Base-by-base conservation (phyloP, 2,888 invertebrate species). In the Torymus tubicola region DNA sequence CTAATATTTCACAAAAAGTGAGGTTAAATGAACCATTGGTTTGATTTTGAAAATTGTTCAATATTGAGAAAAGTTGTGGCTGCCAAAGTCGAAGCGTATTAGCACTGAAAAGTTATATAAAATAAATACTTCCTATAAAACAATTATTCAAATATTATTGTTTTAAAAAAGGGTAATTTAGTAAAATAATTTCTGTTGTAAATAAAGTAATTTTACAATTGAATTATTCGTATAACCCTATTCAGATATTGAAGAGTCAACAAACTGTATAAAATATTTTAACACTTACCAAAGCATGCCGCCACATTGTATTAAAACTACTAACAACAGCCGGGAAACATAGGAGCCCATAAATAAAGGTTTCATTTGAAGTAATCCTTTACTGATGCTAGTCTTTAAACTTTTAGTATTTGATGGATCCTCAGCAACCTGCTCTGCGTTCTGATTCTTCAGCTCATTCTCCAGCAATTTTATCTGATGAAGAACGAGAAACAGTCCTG, bases 11-110 rank as follows among this genome's bases (percentile, higher is more conserved):
- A 68, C 90, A 90, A 64, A 90, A 87, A 0, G 87, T 88, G 2
- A 16, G 42, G 67, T 61, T 67, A 1, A 67, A 24, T 5, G 10
- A 14, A 2, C 60, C 60, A 12, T 24, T 16, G 1, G 85, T 84
- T 10, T 72, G 53, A 4, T 71, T 83, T n/a, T 84, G 77, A 71
- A 83, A 86, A 58, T 86, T 55, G 0, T 84, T 73, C 57, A 89
- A 61, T n/a, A 86, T 95, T 75, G 95, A 94, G 84, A 96, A 96
- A 16, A 97, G 92, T 88, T 97, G 96, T 0, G 97, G 97, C 84
- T 96, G 93, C 97, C 97, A 97, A 50, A 97, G 92, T 18, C 96
- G 94, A 60, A 97, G 91, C 0, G 96, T 96, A 87, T 97, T 97
- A 84, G 95, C 92, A 50, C 95, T 95, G 90, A 3, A 89, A 60